Base-by-base conservation (phyloP, 2,797 vertebrate species). In the Babyrousa celebensis region DNA sequence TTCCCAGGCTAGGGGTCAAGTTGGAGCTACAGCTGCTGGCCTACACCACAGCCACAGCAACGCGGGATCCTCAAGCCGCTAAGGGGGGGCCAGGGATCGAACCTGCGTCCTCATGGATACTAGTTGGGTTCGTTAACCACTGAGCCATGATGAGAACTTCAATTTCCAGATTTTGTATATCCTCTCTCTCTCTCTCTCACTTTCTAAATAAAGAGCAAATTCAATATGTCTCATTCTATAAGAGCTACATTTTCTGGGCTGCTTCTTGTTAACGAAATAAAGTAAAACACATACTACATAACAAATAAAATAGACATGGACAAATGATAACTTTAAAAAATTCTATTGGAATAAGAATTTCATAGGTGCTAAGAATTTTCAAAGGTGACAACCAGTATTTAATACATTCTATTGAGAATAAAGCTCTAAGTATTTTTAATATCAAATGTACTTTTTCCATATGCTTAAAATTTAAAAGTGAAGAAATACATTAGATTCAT, bases 391-490 rank as follows among this genome's bases (percentile, higher is more conserved):
- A 95, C 29, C 72, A 32, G 23, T 87, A 83, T 71, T 87, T 80
- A 89, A 62, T 75, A 40, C 15, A 56, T 83, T 74, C 52, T 85
- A 4, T 63, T 84, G 88, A 65, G 71, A 87, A 80, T 72, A 65
- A 91, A 85, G 62, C 5, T 80, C 27, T 94, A 89, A 70, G 93
- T 75, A 72, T 79, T 83, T 14, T 80, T 90, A 89, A 70, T 93
- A 86, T 85, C 32, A 89, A 58, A 74, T 94, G 6, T 85, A 15
- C 43, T 70, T 78, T 93, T 95, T 93, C 32, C 77, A 40, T 89
- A 84, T 87, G 12, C 96, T 97, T 95, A 86, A 93, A 92, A 88
- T 65, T 54, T 92, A 56, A 84, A 96, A 92, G 48, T 87, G n/a
- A 96, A 92, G 71, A 88, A 77, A 89, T 94, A 74, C 5, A 82